Percentiles rank a stretch among this genome's conserved stretches.
Conservation (phyloP, 1,140 invertebrate species). For the Polyergus mexicanus region DNA sequence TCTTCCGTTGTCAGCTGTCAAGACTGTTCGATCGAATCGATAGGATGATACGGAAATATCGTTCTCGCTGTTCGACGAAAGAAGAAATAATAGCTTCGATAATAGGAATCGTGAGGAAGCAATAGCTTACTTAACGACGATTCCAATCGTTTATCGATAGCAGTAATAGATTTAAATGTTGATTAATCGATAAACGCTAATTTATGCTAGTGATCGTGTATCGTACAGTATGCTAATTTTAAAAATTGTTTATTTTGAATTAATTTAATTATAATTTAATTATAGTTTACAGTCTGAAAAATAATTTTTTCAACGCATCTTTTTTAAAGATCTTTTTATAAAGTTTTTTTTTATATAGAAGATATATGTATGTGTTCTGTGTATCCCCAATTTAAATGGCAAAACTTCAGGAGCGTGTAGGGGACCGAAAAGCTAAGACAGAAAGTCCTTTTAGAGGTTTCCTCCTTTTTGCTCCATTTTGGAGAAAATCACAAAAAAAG, state of each 20-base stretch:
- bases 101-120: conserved; percentile 6
- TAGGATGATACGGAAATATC: conserved; percentile 37
- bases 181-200: background rate
- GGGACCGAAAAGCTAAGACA: no score
- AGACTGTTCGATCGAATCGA: conserved; percentile 41
- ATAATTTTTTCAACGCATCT: background rate
- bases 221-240: background rate
- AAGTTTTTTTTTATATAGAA: background rate
- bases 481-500: no score
- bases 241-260: background rate
- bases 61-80: background rate
- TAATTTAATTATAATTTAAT: background rate
- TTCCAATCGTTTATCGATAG: background rate
- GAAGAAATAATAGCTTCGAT: conserved; percentile 22
- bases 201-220: no score
- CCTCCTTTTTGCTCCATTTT: no score
- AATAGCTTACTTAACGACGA: background rate
- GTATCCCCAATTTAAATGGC: no score
- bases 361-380: background rate
- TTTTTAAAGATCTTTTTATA: background rate
- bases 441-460: no score
- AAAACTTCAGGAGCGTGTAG: no score
- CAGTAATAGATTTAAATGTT: background rate
- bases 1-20: conserved; percentile 73
- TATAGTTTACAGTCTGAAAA: background rate